Evolutionary conservation across 2,113 vertebrate genomes (phyloP), one percentile per base, ranked within the genome.

Genomic region (Takifugu bimaculatus): DNA sequence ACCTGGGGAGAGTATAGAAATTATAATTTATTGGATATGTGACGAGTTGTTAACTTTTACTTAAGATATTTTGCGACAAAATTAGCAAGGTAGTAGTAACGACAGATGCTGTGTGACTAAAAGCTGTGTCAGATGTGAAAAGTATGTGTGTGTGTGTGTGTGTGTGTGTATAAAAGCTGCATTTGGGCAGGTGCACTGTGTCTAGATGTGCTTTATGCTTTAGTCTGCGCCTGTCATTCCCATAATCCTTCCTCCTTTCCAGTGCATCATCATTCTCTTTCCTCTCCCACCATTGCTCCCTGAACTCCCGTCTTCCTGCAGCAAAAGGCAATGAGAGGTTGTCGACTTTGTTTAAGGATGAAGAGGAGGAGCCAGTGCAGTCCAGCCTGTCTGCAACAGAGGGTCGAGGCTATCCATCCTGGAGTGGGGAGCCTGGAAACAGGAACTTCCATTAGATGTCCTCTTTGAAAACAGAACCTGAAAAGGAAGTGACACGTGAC

Each of bases 391-490:
- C 90, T 4, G 57, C 67, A 49, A 87, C 85, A 25, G 82, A 75
- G 59, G 88, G 79, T 26, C 85, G 82, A 44, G 90, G 90, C 76
- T 87, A 92, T 29, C 87, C 90, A 0, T 58, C 53, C 55, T 69
- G 82, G 1, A 64, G 79, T 0, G 68, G 13, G 1, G 85, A 86
- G 49, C 78, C 88, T 45, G 82, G 85, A 52, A 60, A 74, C 11
- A 49, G 20, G 28, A 90, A 89, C 70, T 89, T 90, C 91, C 91
- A 92, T 67, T 91, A 91, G 53, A 71, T 82, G 4, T 69, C 51
- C n/a, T 75, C 89, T 73, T 79, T 89, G 71, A 92, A 91, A 56
- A 87, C 50, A 0, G 86, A 86, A 50, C 90, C 91, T 92, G 47
- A 12, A 14, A 43, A 53, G 4, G 14, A 20, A 2, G 2, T 3